Conservation (phyloP, 2,797 vertebrate genomes). For the Manis javanica region DNA sequence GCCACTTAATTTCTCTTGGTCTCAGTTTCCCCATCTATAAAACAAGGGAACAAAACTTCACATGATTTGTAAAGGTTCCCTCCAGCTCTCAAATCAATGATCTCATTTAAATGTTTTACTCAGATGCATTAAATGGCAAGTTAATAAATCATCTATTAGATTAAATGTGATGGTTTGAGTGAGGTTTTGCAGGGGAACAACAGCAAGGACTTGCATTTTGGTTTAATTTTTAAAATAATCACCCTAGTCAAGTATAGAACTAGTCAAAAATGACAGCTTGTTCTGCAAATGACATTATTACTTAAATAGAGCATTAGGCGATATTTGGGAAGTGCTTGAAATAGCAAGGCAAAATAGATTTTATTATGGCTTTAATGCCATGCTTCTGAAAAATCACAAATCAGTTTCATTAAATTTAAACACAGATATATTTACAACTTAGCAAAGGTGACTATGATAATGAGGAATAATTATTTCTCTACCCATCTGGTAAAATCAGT, state of each 20-base stretch:
- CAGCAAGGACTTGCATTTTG: constrained; percentile 15
- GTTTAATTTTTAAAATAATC: constrained; percentile 70
- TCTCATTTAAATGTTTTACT: constrained; percentile 67
- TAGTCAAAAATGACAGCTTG: constrained; percentile 62
- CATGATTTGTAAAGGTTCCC: constrained; percentile 50
- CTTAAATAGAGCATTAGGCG: constrained; percentile 56
- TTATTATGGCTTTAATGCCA: constrained; percentile 69
- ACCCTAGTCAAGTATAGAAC: constrained; percentile 75
- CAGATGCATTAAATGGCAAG: constrained; percentile 58
- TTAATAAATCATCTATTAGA: constrained; percentile 66
- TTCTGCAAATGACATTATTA: constrained; percentile 73
- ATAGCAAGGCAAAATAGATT: constrained; percentile 65
- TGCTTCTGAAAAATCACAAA: constrained; percentile 66
- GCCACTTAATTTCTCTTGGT: constrained; percentile 32
- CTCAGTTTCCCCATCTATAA: constrained; percentile 61
- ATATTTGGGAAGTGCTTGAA: constrained; percentile 66
- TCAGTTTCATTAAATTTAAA: constrained; percentile 71
- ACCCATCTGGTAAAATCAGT: constrained; percentile 31
- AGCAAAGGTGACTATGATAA: constrained; percentile 40
- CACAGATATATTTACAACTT: constrained; percentile 68
- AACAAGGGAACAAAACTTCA: constrained; percentile 34
- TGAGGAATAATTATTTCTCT: constrained; percentile 60
- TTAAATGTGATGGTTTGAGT: constrained; percentile 49
- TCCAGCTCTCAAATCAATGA: constrained; percentile 54
- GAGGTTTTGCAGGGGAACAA: constrained; percentile 19